phyloP scores from a whole-genome alignment of 2,888 invertebrate genomes.

The Bellardia pandia region DNA sequence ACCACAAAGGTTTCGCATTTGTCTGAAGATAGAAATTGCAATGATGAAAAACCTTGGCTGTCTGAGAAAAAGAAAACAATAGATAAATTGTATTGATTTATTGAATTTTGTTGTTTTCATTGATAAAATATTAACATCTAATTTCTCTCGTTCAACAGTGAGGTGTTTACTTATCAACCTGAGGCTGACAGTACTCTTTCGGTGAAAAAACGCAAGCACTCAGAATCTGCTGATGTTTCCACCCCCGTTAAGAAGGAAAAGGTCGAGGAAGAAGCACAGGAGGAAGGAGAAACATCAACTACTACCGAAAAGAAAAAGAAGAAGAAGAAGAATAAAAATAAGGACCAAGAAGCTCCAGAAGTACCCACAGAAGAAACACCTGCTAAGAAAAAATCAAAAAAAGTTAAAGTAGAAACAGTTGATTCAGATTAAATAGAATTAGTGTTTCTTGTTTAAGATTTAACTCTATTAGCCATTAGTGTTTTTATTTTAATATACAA shows the following conservation, averaged over 20 bases:
- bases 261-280: conserved; percentile 82
- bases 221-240: conserved; percentile 76
- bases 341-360: conserved; percentile 76
- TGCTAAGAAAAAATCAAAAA: conserved; percentile 73
- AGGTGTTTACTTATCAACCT: conserved; percentile 91
- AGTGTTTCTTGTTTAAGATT: background rate
- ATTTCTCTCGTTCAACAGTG: conserved; percentile 84
- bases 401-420: conserved; percentile 61
- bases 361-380: conserved; percentile 48
- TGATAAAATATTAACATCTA: background rate
- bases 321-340: conserved; percentile 78
- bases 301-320: conserved; percentile 80
- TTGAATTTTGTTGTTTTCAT: background rate
- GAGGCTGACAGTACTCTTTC: conserved; percentile 93
- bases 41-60: conserved; percentile 82
- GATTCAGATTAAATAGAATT: conserved; percentile 67
- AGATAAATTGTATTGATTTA: background rate
- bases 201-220: conserved; percentile 84
- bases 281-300: conserved; percentile 78
- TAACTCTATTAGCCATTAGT: conserved; percentile 49
- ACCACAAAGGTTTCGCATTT: conserved; percentile 83
- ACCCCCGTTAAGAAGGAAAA: conserved; percentile 82
- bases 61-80: conserved; percentile 75
- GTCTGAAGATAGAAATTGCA: conserved; percentile 75
- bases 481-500: conserved; percentile 51